Evolutionary conservation across 2,888 invertebrate genomes (phyloP).

Genomic region (Rapana venosa): DNA sequence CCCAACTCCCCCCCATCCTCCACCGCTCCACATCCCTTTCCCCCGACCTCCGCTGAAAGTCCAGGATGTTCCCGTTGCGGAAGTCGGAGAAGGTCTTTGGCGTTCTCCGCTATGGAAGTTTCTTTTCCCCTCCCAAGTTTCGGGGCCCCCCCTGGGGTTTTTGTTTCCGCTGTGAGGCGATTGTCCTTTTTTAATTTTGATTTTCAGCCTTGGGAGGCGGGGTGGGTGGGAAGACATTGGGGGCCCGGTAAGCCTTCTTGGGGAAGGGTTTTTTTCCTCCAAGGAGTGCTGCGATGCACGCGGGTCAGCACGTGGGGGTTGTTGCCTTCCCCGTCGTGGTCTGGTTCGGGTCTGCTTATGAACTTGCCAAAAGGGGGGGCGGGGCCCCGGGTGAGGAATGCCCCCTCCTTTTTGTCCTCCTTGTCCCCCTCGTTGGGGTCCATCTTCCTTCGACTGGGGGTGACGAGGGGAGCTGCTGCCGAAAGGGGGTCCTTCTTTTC

Average conservation of each 20-base stretch:
- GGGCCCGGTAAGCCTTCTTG: background rate
- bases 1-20: conserved; percentile 3
- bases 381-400: conserved; percentile 35
- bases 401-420: conserved; percentile 32
- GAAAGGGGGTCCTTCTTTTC: conserved; percentile 58
- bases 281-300: conserved; percentile 3
- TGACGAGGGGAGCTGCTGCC: background rate
- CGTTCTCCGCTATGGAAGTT: conserved; percentile 49
- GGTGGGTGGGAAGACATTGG: background rate
- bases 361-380: conserved; percentile 62
- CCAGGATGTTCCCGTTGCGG: conserved; percentile 59
- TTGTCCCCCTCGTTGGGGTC: conserved; percentile 56
- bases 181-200: conserved; percentile 28
- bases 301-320: conserved; percentile 40
- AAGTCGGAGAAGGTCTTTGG: conserved; percentile 68
- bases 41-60: conserved; percentile 48
- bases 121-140: conserved; percentile 39
- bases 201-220: conserved; percentile 2
- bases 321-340: conserved; percentile 8
- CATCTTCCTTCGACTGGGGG: conserved; percentile 59
- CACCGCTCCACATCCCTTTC: conserved; percentile 45
- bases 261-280: background rate
- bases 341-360: conserved; percentile 62
- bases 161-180: background rate
- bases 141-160: background rate